Conservation (phyloP, 2,113 vertebrate genomes). For the Pygathrix nemaeus region DNA sequence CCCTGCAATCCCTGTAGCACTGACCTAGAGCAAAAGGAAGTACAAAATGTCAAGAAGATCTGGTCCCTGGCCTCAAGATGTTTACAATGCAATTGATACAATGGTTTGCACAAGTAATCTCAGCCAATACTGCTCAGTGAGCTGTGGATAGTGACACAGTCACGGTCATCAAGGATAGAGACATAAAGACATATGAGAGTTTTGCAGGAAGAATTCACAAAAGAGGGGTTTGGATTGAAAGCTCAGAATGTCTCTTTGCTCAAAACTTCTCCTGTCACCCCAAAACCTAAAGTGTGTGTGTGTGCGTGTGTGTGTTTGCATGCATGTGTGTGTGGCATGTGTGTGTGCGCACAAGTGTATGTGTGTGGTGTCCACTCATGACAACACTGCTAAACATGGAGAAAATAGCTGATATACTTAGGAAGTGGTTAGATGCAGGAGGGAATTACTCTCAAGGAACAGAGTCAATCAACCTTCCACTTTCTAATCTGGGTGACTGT, state of each 20-base stretch:
- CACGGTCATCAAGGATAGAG: background rate
- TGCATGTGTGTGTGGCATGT: too few species aligned
- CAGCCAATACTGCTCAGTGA: accelerated
- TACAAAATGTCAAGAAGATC: accelerated
- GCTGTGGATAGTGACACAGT: too few species aligned
- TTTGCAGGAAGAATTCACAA: background rate
- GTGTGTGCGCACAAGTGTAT: background rate
- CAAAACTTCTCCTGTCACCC: background rate
- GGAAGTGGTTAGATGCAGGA: background rate
- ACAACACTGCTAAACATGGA: background rate
- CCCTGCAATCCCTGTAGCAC: background rate
- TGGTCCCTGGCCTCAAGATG: background rate
- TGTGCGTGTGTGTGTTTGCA: background rate
- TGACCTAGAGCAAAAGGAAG: background rate
- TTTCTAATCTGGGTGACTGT: background rate
- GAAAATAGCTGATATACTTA: accelerated
- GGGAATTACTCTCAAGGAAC: background rate
- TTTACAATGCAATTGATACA: too few species aligned
- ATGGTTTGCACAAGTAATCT: background rate
- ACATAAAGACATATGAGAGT: too few species aligned
- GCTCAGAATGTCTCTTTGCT: background rate
- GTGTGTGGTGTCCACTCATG: background rate
- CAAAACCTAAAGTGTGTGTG: background rate
- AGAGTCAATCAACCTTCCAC: accelerated
- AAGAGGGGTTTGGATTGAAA: background rate